Conservation (phyloP, 1,140 invertebrate genomes). For the Latrodectus geometricus region DNA sequence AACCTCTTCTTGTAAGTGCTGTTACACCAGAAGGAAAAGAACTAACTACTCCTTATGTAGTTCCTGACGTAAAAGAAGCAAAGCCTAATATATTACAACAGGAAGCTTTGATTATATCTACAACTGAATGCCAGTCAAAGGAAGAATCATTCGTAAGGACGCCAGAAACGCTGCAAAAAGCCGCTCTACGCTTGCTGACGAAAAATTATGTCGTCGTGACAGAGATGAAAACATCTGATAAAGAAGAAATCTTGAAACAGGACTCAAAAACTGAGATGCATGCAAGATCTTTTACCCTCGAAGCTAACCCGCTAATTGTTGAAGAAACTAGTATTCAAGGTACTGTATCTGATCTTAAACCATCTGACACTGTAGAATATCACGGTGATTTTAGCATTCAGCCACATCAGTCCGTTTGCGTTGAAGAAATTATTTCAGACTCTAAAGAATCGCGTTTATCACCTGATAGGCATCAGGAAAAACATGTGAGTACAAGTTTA, state of each 20-base stretch:
- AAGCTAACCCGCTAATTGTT: slow-evolving; percentile 25
- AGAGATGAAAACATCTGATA: slow-evolving; percentile 26
- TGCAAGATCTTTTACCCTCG: not conserved
- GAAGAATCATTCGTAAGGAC: slow-evolving; percentile 15
- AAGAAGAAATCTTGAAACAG: not conserved
- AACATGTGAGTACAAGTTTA: slow-evolving; percentile 13
- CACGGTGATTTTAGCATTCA: slow-evolving; percentile 16
- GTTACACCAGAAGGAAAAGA: slow-evolving; percentile 46
- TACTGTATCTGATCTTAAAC: slow-evolving; percentile 23
- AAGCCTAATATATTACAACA: not conserved
- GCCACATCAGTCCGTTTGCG: not conserved
- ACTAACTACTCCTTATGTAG: not conserved
- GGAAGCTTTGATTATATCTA: slow-evolving; percentile 40
- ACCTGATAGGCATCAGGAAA: slow-evolving; percentile 4
- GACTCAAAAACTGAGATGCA: not conserved
- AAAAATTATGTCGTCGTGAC: slow-evolving; percentile 37
- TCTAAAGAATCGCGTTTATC: slow-evolving; percentile 27
- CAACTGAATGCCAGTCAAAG: slow-evolving; percentile 1
- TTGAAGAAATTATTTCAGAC: slow-evolving; percentile 45
- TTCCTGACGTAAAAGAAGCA: slow-evolving; percentile 19
- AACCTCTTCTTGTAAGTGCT: slow-evolving; percentile 25
- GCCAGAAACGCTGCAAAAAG: slow-evolving; percentile 7
- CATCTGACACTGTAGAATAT: slow-evolving; percentile 3
- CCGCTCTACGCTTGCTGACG: slow-evolving; percentile 16
- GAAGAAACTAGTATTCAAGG: slow-evolving; percentile 45